Base-by-base conservation (phyloP, 1,140 invertebrate species). In the Pararge aegeria region DNA sequence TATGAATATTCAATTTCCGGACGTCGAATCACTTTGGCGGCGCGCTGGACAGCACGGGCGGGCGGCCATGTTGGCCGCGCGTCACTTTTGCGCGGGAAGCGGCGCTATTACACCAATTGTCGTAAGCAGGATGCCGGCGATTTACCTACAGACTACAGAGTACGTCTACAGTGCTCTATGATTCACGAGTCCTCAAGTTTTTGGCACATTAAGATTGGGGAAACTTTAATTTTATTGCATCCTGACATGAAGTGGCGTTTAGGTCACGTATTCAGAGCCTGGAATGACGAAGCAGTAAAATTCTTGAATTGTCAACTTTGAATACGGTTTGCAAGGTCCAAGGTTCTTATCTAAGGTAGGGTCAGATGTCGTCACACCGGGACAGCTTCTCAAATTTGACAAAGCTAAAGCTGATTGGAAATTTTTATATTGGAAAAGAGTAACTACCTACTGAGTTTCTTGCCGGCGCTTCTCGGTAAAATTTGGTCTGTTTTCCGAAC, bases 31-130 rank as follows among this genome's bases (percentile, higher is more conserved):
- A 7, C 27, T 29, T 53, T 29, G 51, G 16, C 46, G 46, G 49
- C 51, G 55, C n/a, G n/a, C n/a, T n/a, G n/a, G n/a, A 61, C 58
- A 24, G 27, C 46, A 29, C 46, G 44, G 55, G n/a, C 54, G 53
- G 40, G 52, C 57, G 40, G 16, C 44, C 21, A 44, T 55, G 42
- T 53, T 50, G 46, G 61, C 15, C 67, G 57, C 66, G 61, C 66
- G 70, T 71, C 75, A 75, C 61, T 62, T 77, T 74, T 72, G 73
- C 73, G 75, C 73, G 73, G 76, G 73, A 73, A 75, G 68, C 67
- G 69, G 61, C 61, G 71, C 73, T 64, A 73, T 79, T 73, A 75
- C 67, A 57, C 54, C 76, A 76, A 75, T 76, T 75, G 69, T 50
- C 40, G 49, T 74, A 79, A 79, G 73, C 72, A 76, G 76, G 76